Percentiles rank a stretch among this genome's conserved stretches.
phyloP scores from a whole-genome alignment of 2,888 invertebrate species.

The Pachycephus smyrnensis region DNA sequence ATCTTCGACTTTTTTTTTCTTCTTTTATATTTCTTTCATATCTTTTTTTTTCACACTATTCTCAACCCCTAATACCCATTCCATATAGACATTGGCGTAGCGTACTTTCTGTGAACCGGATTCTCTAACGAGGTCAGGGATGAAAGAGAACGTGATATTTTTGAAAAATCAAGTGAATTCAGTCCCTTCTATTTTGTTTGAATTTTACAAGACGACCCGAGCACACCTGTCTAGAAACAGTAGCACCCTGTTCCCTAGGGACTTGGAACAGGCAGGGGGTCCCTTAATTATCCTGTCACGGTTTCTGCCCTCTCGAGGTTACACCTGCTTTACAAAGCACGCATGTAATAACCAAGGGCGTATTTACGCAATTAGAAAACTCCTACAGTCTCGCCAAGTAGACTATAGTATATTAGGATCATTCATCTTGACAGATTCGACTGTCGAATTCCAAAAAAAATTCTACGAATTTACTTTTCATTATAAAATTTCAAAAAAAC shows the following conservation, averaged over 20 bases:
- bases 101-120: neutral
- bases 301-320: neutral
- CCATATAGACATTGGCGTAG: neutral
- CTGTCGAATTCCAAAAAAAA: neutral
- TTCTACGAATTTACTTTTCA: neutral
- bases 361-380: neutral
- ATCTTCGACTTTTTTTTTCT: neutral
- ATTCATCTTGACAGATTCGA: neutral
- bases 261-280: neutral
- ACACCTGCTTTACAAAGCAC: neutral
- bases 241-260: constrained; percentile 3
- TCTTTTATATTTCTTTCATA: neutral
- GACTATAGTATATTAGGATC: neutral
- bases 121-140: neutral
- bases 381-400: neutral
- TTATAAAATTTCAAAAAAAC: neutral
- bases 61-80: neutral
- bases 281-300: constrained; percentile 3
- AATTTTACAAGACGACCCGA: neutral
- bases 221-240: constrained; percentile 3
- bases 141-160: neutral
- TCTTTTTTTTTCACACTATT: neutral
- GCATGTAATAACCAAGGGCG: neutral
- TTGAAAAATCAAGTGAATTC: neutral
- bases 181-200: neutral